phyloP scores from a whole-genome alignment of 2,113 vertebrate genomes.

The Forbesichthys papilliferus region DNA sequence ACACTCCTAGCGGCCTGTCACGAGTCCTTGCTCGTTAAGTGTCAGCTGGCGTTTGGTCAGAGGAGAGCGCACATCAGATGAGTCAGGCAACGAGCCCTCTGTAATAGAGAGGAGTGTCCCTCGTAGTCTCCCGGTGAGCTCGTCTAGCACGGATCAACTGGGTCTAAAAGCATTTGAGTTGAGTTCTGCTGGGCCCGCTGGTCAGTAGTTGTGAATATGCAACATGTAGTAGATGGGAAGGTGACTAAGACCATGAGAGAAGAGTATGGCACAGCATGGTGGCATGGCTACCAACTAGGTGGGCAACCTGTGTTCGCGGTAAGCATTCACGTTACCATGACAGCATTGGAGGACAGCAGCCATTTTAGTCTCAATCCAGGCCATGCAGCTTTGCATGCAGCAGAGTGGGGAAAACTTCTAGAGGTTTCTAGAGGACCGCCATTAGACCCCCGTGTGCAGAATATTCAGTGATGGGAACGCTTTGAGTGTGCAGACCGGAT shows the following conservation, averaged over 20 bases:
- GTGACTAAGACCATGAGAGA: background rate
- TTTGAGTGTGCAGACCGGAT: constrained; percentile 35
- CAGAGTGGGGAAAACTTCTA: background rate
- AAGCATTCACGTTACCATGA: background rate
- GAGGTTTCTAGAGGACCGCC: background rate
- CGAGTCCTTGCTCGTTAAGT: constrained; percentile 26
- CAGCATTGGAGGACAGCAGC: background rate
- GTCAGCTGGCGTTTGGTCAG: constrained; percentile 21
- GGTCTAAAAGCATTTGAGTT: background rate
- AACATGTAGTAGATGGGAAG: background rate
- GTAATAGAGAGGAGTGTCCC: background rate
- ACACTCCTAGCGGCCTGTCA: constrained; percentile 13
- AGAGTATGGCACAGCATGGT: constrained; percentile 17
- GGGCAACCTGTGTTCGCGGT: background rate
- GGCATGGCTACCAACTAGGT: background rate
- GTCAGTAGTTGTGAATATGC: no score
- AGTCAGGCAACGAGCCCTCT: background rate
- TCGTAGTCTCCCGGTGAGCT: background rate
- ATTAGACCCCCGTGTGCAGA: background rate
- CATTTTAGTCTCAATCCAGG: background rate
- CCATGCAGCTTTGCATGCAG: background rate
- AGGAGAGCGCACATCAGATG: background rate
- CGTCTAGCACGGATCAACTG: background rate
- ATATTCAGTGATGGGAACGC: background rate
- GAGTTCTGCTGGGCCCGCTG: background rate